Base-by-base conservation (phyloP, 2,113 vertebrate species). In the Malurus elegans region DNA sequence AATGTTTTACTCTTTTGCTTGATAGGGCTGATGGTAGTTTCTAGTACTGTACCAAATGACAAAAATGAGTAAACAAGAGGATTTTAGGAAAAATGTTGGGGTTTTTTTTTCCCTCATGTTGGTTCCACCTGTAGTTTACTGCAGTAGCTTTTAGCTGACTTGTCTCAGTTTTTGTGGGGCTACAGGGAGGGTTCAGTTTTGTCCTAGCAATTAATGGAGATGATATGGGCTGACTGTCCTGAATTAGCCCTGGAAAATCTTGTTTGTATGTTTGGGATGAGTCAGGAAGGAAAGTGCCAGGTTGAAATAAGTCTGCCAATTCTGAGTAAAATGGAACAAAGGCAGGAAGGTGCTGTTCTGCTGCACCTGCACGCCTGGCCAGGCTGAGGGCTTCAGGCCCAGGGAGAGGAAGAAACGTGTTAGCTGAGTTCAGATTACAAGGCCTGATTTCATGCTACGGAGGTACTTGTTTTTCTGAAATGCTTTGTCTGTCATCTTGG, bases 211-310 rank as follows among this genome's bases (percentile, higher is more conserved):
- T 95, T 96, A 93, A 82, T 88, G 94, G 60, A 88, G 44, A 54
- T 86, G 47, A 58, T 83, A 88, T 7, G 45, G 66, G 64, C 51
- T 3, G 44, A 12, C 56, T 95, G 82, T 93, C 88, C 83, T 93
- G 83, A 95, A 94, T 86, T 96, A 96, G 86, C 79, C 60, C 72
- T 93, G 82, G 86, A 95, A 95, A 83, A 94, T 92, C 64, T 90
- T 97, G 94, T 92, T 96, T 92, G 60, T 92, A 71, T 88, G 72
- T 94, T 92, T 66, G 88, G 75, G 92, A 94, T 97, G 96, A 97
- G 95, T 96, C 94, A 96, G 94, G 92, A 92, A 93, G 65, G 86
- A 78, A 93, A 84, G 83, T 92, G 92, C 88, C 95, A 92, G 91
- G 86, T 88, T 86, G 69, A 79, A 64, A 61, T 76, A 93, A 66